Conservation (phyloP, 2,888 invertebrate genomes). For the Microplitis manilae region DNA sequence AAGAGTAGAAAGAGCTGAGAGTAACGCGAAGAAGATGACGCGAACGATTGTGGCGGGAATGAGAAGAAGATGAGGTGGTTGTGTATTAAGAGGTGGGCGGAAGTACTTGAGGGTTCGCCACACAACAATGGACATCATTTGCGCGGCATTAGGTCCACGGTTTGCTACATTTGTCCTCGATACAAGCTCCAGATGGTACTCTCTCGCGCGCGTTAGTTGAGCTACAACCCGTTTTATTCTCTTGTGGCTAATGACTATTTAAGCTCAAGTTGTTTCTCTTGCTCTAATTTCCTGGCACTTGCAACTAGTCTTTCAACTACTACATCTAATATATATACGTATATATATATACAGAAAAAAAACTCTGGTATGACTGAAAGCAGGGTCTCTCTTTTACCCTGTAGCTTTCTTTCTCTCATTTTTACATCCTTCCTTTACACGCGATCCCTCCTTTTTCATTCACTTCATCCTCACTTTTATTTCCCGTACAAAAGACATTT, state of each 20-base stretch:
- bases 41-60: neutral
- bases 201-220: slow-evolving; percentile 30
- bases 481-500: slow-evolving; percentile 9
- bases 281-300: slow-evolving; percentile 30
- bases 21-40: neutral
- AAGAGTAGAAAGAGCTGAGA: neutral
- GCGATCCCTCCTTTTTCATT: neutral
- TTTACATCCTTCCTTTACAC: slow-evolving; percentile 1
- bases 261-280: slow-evolving; percentile 39
- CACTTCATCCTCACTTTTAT: neutral
- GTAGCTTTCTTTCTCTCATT: slow-evolving; percentile 11
- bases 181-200: slow-evolving; percentile 41
- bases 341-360: neutral
- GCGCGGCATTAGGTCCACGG: slow-evolving; percentile 27
- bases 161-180: slow-evolving; percentile 21
- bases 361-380: neutral
- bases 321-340: neutral
- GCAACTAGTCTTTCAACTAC: slow-evolving; percentile 19
- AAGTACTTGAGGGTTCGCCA: slow-evolving; percentile 6
- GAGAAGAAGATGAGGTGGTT: neutral
- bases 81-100: neutral
- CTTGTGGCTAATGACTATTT: slow-evolving; percentile 40
- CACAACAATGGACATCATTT: slow-evolving; percentile 34
- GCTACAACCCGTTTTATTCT: slow-evolving; percentile 32
- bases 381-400: neutral